Base-by-base conservation (phyloP, 2,113 vertebrate genomes). In the Seriola dumerili region DNA sequence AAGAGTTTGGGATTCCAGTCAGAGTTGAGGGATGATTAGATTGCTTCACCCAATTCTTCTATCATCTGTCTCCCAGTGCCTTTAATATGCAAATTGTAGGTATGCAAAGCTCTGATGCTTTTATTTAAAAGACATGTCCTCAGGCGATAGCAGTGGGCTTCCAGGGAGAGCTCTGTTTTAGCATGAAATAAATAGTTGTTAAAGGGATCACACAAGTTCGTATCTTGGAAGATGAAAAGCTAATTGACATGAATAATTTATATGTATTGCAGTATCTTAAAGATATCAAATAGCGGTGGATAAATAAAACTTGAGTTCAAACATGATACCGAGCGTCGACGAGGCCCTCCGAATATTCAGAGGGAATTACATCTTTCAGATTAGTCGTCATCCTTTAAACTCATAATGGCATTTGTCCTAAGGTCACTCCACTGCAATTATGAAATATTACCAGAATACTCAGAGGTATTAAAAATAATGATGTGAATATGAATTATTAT, bases 101-200 rank as follows among this genome's bases (percentile, higher is more conserved):
- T 97, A 97, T 96, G 96, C 95, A 97, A 96, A 97, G 96, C 96
- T 97, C 94, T 94, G 85, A 95, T 95, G 95, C 96, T 97, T 97
- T 97, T 97, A 96, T 97, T 97, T 97, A 96, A 97, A 96, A 97
- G 97, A 96, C 96, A 94, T 96, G 96, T 96, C 97, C 96, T 92
- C 88, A 87, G 97, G 97, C 96, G 91, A 95, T 95, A 94, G 95
- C 95, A 94, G 93, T 95, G 95, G 92, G 93, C 96, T 96, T 96
- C 91, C 93, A 95, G 95, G 95, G 95, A 96, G 94, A 96, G 96
- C 95, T 91, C 95, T 96, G 96, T 96, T 86, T 95, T 92, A 94
- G 93, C 96, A 94, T 94, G 96, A 97, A 98, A 97, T 97, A 97
- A 97, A 97, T 96, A 97, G 96, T 97, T 97, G 96, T 97, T 97